These are phyloP conservation scores for Stenopsyche tienmushanensis DNA, from an alignment of 1,140 invertebrate genomes.

Conservation along the genomic window DNA sequence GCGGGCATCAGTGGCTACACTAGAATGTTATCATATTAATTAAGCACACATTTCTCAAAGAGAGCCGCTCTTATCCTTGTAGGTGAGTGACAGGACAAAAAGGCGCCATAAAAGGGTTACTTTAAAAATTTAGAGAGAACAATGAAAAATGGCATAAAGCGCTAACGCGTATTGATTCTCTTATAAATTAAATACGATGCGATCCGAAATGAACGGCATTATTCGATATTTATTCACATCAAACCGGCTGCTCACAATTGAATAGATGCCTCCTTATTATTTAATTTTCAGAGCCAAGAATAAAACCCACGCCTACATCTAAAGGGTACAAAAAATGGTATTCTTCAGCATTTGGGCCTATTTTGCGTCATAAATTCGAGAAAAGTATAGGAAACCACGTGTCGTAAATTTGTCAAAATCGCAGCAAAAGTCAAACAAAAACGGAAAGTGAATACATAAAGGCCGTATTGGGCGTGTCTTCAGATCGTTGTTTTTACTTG, in stretches of 20 bases:
- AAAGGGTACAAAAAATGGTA: too few species aligned
- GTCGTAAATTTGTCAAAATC: constrained; percentile 13
- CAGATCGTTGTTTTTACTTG: background rate
- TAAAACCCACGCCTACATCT: too few species aligned
- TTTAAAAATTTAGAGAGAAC: background rate
- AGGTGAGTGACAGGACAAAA: constrained; percentile 36
- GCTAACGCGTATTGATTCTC: constrained; percentile 19
- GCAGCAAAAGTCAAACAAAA: constrained; percentile 1
- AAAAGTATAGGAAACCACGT: background rate
- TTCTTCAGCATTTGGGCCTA: background rate
- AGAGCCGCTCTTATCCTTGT: constrained; percentile 22
- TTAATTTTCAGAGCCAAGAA: too few species aligned
- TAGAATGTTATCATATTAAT: constrained; percentile 36
- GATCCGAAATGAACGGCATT: background rate
- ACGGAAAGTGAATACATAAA: constrained; percentile 1
- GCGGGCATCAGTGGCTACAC: constrained; percentile 9
- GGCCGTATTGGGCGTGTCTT: background rate
- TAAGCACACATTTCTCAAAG: constrained; percentile 27
- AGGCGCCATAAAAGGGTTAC: constrained; percentile 10
- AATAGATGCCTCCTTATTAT: too few species aligned
- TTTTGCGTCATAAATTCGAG: background rate
- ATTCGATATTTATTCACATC: background rate
- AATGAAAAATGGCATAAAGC: too few species aligned
- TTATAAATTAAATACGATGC: constrained; percentile 1
- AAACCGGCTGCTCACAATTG: background rate